phyloP scores from a whole-genome alignment of 2,113 vertebrate genomes.

The Montifringilla adamsi region DNA sequence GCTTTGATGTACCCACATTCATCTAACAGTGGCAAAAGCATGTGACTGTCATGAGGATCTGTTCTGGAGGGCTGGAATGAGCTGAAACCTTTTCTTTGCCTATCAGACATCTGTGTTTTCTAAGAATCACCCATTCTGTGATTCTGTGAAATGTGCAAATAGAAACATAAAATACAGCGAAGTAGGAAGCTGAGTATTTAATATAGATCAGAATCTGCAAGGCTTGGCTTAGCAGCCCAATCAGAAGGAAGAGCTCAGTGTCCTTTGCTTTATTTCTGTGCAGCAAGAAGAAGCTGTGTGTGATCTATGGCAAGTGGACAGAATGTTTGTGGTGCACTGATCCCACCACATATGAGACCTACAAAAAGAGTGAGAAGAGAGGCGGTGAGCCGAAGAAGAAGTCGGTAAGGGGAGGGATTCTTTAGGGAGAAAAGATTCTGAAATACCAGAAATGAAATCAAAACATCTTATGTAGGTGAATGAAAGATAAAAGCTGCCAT shows the following conservation, averaged over 20 bases:
- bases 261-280: background rate
- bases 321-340: constrained; percentile 94
- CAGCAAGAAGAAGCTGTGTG: constrained; percentile 91
- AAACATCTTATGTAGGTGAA: background rate
- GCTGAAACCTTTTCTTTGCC: background rate
- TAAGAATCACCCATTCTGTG: background rate
- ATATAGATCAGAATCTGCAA: background rate
- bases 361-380: constrained; percentile 85
- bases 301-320: constrained; percentile 98
- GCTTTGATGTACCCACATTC: background rate
- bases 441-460: background rate
- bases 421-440: background rate
- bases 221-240: background rate
- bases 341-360: constrained; percentile 78
- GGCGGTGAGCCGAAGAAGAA: constrained; percentile 80
- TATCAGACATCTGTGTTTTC: background rate
- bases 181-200: background rate
- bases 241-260: background rate
- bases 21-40: background rate
- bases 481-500: background rate
- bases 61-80: background rate
- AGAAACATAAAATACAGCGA: background rate
- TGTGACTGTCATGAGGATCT: background rate
- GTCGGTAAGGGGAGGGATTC: constrained; percentile 70
- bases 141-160: background rate